These are phyloP conservation scores for Thera britannica DNA, from an alignment of 2,888 invertebrate species.

Conservation along the genomic window DNA sequence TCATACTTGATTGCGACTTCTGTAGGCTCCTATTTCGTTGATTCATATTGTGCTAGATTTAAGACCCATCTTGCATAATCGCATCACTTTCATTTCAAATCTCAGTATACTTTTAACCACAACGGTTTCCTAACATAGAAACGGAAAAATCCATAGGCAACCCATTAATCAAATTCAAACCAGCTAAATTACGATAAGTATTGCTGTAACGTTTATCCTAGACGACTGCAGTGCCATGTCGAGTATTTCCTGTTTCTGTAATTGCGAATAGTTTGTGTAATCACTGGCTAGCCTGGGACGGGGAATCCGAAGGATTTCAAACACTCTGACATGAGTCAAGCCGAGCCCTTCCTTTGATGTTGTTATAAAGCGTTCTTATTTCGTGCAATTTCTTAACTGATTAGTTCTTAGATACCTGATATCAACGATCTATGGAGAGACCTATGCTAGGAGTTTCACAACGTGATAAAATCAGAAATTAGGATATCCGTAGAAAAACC, in stretches of 20 bases:
- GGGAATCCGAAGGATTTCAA: slow-evolving; percentile 32
- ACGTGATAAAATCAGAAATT: no score
- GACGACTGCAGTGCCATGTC: slow-evolving; percentile 13
- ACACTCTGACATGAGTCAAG: slow-evolving; percentile 25
- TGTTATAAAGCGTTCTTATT: slow-evolving; percentile 6
- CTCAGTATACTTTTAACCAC: background rate
- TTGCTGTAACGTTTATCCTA: slow-evolving; percentile 5
- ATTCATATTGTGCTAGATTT: background rate
- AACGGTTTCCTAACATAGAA: background rate
- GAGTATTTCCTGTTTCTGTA: slow-evolving; percentile 40
- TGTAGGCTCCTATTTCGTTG: background rate
- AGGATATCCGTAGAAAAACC: no score
- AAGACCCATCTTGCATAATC: background rate
- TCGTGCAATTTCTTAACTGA: slow-evolving; percentile 5
- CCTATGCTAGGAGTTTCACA: no score
- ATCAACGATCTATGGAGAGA: no score
- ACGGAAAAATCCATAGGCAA: background rate
- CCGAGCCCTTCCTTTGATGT: slow-evolving; percentile 21
- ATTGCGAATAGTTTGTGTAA: slow-evolving; percentile 40
- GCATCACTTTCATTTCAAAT: background rate
- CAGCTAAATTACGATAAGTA: background rate
- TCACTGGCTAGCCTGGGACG: slow-evolving; percentile 28
- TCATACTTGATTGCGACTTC: background rate
- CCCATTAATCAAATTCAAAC: slow-evolving; percentile 5
- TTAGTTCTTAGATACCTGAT: background rate